Conservation (phyloP, 1,140 invertebrate species). For the Drosophila nebulosa region DNA sequence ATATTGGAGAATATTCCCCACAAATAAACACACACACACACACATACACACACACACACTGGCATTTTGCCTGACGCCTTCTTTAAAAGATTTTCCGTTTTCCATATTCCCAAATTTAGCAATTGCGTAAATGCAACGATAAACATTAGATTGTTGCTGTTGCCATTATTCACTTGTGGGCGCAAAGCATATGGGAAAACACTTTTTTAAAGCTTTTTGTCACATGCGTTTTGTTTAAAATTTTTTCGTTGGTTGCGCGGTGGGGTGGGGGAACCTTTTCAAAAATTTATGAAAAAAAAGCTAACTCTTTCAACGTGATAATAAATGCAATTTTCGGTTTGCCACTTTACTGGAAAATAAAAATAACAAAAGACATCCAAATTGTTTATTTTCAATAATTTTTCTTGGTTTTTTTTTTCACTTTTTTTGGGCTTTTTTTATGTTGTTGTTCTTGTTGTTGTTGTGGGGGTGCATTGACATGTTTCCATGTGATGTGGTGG, state of each 20-base stretch:
- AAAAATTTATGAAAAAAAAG: not conserved
- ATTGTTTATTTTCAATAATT: not conserved
- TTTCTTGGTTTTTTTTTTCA: not conserved
- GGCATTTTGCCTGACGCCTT: not conserved
- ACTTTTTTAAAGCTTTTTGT: not conserved
- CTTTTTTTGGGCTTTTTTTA: not conserved
- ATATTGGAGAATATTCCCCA: not conserved
- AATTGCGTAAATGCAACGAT: not conserved
- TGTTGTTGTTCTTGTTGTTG: not conserved
- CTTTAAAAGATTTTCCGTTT: not conserved
- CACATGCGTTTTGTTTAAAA: not conserved
- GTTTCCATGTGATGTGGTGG: not conserved
- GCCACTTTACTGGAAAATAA: not conserved
- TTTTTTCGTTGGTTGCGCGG: not conserved
- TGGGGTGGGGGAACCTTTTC: not conserved
- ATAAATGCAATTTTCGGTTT: not conserved
- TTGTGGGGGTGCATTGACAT: slow-evolving; percentile 1
- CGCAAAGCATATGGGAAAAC: not conserved
- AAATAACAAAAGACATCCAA: not conserved
- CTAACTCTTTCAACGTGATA: not conserved
- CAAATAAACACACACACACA: too few relatives aligned
- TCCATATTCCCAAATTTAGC: not conserved
- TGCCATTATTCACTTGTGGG: not conserved
- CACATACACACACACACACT: not conserved
- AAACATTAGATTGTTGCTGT: not conserved